Percentiles rank a stretch among this genome's conserved stretches.
phyloP scores from a whole-genome alignment of 1,140 invertebrate genomes.

The Plodia interpunctella region DNA sequence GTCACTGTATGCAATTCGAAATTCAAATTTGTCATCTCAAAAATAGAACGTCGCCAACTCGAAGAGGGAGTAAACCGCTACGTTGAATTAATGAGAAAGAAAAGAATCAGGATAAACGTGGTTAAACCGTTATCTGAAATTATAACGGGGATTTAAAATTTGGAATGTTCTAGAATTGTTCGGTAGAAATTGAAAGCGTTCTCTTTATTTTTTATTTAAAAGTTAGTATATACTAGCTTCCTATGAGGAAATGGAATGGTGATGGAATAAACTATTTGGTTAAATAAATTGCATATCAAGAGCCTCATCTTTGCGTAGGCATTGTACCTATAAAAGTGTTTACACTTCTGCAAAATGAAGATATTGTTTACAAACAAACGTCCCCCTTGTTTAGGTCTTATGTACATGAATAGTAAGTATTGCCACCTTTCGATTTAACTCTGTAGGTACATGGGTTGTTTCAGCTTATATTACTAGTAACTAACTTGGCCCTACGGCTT shows the following conservation, averaged over 20 bases:
- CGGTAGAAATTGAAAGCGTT: background rate
- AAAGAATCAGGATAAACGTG: constrained; percentile 19
- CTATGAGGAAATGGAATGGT: background rate
- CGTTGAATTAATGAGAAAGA: constrained; percentile 8
- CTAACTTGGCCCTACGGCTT: no score
- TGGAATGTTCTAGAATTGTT: no score
- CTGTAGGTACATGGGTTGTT: no score
- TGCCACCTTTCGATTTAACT: no score
- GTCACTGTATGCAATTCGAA: constrained; percentile 49
- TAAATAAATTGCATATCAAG: no score
- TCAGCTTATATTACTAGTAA: no score
- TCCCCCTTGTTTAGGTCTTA: background rate
- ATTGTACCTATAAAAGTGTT: background rate
- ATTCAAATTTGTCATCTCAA: constrained; percentile 49
- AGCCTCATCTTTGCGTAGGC: background rate
- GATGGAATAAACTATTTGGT: no score
- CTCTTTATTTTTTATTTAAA: no score
- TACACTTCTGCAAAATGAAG: background rate
- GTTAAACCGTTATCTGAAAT: background rate
- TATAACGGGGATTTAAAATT: no score
- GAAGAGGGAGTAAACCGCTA: constrained; percentile 37
- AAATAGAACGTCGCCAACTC: constrained; percentile 46
- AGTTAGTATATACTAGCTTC: background rate
- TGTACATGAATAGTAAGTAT: background rate
- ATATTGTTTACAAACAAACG: background rate